phyloP scores from a whole-genome alignment of 2,113 vertebrate species.

The Casuarius casuarius region DNA sequence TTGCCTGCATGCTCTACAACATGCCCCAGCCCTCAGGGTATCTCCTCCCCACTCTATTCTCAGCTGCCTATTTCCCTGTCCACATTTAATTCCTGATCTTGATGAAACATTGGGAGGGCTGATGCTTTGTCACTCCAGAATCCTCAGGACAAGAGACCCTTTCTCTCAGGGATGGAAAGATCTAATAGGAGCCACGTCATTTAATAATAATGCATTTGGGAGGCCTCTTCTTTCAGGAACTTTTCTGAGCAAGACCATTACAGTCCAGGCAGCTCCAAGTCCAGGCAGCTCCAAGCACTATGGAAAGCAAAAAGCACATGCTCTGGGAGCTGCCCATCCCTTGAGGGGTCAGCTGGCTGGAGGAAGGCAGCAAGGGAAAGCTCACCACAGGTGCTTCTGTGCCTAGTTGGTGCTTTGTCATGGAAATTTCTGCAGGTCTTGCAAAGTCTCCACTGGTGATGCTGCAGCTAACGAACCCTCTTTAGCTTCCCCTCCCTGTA shows the following conservation, averaged over 20 bases:
- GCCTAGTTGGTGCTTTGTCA: neutral
- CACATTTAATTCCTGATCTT: neutral
- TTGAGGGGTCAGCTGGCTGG: neutral
- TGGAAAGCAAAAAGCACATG: neutral
- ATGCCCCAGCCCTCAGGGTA: neutral
- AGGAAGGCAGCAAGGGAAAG: neutral
- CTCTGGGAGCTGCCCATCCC: neutral
- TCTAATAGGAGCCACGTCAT: neutral
- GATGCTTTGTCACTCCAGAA: neutral
- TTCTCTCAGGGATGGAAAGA: neutral
- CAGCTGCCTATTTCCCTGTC: neutral
- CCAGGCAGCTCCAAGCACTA: neutral
- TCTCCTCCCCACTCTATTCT: neutral
- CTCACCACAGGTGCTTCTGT: neutral
- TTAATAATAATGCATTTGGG: neutral
- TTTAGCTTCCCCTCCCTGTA: neutral
- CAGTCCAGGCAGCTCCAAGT: neutral
- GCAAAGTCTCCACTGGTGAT: neutral
- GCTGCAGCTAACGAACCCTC: neutral
- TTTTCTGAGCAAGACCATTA: neutral
- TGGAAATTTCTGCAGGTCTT: neutral
- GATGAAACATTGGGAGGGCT: neutral
- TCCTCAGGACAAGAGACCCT: neutral
- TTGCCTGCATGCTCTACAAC: neutral
- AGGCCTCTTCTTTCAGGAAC: neutral